Evolutionary conservation across 2,797 vertebrate genomes (phyloP).

Genomic region (Taenioides sp.): DNA sequence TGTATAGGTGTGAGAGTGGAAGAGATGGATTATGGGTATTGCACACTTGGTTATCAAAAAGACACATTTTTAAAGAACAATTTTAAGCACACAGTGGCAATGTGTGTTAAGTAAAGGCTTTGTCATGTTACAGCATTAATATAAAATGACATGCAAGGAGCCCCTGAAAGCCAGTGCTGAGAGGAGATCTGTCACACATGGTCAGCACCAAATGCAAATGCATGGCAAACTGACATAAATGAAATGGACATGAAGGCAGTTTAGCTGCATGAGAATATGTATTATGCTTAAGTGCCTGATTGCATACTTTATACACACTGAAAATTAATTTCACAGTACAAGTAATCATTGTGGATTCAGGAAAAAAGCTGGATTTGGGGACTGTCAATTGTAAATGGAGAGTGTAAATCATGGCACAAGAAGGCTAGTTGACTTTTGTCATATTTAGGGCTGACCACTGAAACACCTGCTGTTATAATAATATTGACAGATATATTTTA

Average conservation of each 20-base stretch:
- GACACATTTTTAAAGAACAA: not conserved
- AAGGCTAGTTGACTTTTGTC: too few relatives aligned
- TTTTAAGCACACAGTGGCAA: not conserved
- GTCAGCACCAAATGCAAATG: constrained; percentile 48
- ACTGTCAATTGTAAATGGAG: too few relatives aligned
- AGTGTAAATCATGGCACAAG: too few relatives aligned
- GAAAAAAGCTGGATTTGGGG: too few relatives aligned
- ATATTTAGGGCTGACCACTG: not conserved
- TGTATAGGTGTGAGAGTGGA: not conserved
- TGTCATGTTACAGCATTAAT: constrained; percentile 23
- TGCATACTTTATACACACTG: constrained; percentile 22
- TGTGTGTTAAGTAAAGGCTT: constrained; percentile 8
- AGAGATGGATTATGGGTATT: constrained; percentile 17
- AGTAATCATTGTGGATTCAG: constrained; percentile 25
- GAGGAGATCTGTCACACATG: constrained; percentile 50
- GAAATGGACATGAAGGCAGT: constrained; percentile 53
- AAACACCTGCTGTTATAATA: not conserved
- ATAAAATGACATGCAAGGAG: constrained; percentile 33
- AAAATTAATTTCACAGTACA: constrained; percentile 15
- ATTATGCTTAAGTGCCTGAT: constrained; percentile 46
- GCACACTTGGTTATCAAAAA: not conserved
- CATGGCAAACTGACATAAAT: constrained; percentile 58
- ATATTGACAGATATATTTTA: not conserved
- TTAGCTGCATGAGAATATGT: constrained; percentile 47
- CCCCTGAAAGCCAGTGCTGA: constrained; percentile 15